phyloP scores from a whole-genome alignment of 2,113 vertebrate species.

The Sebastes schlegelii region DNA sequence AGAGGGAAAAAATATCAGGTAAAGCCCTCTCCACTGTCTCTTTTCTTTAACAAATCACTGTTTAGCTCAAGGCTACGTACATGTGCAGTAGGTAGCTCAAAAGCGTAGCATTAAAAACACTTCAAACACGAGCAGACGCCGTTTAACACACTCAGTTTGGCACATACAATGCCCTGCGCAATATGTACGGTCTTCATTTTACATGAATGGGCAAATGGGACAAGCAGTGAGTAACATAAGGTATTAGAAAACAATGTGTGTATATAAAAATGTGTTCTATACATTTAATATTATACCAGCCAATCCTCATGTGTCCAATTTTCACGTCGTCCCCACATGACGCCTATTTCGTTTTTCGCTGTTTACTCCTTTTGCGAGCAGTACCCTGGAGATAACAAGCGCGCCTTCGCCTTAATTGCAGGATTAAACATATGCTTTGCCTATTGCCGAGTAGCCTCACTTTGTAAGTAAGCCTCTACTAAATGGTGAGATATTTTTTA shows the following conservation, averaged over 20 bases:
- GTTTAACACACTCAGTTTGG: conserved; percentile 3
- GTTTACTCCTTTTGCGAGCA: conserved; percentile 56
- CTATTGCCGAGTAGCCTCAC: conserved; percentile 58
- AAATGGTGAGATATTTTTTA: conserved; percentile 76
- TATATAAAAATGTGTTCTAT: not conserved
- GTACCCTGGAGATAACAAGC: conserved; percentile 59
- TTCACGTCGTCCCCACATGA: conserved; percentile 28
- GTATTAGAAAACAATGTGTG: not conserved
- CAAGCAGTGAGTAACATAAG: not conserved
- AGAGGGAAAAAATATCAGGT: conserved; percentile 6
- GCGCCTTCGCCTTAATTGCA: conserved; percentile 70
- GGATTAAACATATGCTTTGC: conserved; percentile 79
- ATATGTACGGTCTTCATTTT: conserved; percentile 1
- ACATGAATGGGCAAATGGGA: not conserved
- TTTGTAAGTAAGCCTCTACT: conserved; percentile 70
- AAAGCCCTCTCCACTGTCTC: not conserved
- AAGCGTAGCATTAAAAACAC: conserved; percentile 20
- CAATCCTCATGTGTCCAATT: conserved; percentile 25
- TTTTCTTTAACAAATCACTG: conserved; percentile 11
- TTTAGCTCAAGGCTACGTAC: conserved; percentile 14
- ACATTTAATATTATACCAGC: not conserved
- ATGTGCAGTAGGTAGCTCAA: conserved; percentile 3
- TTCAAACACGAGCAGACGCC: not conserved
- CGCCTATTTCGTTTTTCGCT: conserved; percentile 43
- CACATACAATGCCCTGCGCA: not conserved